Evolutionary conservation across 2,888 invertebrate genomes (phyloP).

Genomic region (Diarsia brunnea): DNA sequence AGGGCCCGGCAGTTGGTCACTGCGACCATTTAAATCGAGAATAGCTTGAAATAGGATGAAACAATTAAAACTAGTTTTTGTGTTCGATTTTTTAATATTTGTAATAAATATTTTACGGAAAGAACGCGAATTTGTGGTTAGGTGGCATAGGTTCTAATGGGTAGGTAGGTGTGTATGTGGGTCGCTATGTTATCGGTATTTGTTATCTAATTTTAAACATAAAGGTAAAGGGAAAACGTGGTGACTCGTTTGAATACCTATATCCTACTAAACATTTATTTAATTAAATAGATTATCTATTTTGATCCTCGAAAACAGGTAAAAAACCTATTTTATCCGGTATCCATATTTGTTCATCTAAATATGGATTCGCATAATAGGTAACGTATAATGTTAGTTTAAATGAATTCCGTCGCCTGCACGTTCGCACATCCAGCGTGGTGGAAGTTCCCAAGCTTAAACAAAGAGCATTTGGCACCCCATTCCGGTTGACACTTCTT

Average conservation of each 20-base stretch:
- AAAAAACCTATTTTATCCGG: conserved; percentile 28
- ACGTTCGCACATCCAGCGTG: conserved; percentile 38
- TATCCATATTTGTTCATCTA: conserved; percentile 17
- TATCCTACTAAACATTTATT: conserved; percentile 23
- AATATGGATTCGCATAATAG: conserved; percentile 6
- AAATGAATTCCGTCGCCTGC: conserved; percentile 43
- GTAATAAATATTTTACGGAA: conserved; percentile 17
- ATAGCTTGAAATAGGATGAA: conserved; percentile 63
- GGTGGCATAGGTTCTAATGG: no score
- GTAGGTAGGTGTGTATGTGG: background rate
- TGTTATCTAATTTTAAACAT: conserved; percentile 35
- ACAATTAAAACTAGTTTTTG: conserved; percentile 56
- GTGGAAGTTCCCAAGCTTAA: conserved; percentile 75
- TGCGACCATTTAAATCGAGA: conserved; percentile 82
- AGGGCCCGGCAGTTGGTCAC: conserved; percentile 69
- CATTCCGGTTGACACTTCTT: conserved; percentile 70
- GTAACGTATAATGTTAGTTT: conserved; percentile 17
- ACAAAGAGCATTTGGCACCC: conserved; percentile 74
- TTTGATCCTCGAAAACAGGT: conserved; percentile 53
- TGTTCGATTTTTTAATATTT: conserved; percentile 20
- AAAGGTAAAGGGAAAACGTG: conserved; percentile 36
- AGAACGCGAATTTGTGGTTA: background rate
- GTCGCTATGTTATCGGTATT: background rate
- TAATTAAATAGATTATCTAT: conserved; percentile 42
- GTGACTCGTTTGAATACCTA: conserved; percentile 16